A percentile compares a stretch with the other conserved stretches of the same genome.
These are phyloP conservation scores for Ditula angustiorana DNA, from an alignment of 2,888 invertebrate species.

Conservation along the genomic window DNA sequence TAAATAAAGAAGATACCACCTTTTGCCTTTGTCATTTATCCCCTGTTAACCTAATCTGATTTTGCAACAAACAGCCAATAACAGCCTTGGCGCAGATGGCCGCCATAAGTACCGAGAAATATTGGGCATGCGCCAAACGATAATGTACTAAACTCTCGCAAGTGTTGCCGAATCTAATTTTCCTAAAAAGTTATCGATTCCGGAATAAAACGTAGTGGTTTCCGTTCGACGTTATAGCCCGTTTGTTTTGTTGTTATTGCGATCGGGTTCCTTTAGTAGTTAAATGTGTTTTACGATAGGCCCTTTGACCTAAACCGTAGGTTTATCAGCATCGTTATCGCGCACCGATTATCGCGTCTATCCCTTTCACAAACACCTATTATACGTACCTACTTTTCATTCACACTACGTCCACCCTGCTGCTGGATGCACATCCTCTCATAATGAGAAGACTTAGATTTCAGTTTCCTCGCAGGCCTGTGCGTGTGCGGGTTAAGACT, in stretches of 20 bases:
- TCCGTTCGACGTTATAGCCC: neutral
- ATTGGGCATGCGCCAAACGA: conserved; percentile 18
- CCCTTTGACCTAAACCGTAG: neutral
- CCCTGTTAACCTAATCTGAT: neutral
- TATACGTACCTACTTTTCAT: too few species aligned
- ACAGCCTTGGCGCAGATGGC: conserved; percentile 7
- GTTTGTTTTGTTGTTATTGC: neutral
- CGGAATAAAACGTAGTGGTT: conserved; percentile 15
- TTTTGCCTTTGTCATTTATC: neutral
- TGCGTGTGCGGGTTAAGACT: too few species aligned
- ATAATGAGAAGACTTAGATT: too few species aligned
- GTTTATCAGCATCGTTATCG: neutral
- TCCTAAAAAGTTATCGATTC: conserved; percentile 16
- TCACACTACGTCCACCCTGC: too few species aligned
- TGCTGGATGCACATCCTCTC: too few species aligned
- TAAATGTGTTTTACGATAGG: neutral
- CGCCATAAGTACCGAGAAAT: conserved; percentile 5
- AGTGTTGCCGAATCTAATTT: conserved; percentile 11
- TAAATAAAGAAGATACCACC: too few species aligned
- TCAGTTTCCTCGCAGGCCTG: too few species aligned
- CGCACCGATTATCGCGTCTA: neutral
- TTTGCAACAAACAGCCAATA: neutral
- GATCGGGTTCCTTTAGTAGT: neutral
- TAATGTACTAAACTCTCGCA: conserved; percentile 17
- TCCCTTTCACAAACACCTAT: too few species aligned